A percentile compares a stretch with the other conserved stretches of the same genome.
Conservation (phyloP, 2,113 vertebrate genomes). For the Notechis scutatus region DNA sequence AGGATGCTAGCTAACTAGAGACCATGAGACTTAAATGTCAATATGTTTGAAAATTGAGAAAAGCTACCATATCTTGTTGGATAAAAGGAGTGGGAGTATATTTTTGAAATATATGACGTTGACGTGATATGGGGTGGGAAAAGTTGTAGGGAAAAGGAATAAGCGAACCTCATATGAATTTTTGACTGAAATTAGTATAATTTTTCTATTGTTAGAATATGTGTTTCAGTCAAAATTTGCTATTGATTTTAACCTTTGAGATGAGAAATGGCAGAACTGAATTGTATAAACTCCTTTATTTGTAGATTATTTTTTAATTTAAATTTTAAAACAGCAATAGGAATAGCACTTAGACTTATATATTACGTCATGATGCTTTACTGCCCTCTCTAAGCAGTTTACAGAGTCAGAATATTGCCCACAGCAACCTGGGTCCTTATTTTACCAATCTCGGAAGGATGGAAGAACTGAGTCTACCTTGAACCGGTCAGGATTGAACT, state of each 20-base stretch:
- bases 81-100: background rate
- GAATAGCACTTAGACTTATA: background rate
- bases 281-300: too few species aligned
- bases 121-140: background rate
- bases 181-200: background rate
- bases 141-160: background rate
- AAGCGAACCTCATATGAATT: background rate
- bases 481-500: background rate
- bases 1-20: background rate
- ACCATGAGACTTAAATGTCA: background rate
- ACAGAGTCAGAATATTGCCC: background rate
- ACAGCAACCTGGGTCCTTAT: background rate
- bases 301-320: background rate
- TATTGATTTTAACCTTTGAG: background rate
- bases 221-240: background rate
- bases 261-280: background rate
- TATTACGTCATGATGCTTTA: background rate
- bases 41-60: background rate
- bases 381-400: background rate
- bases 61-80: background rate
- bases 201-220: background rate
- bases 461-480: too few species aligned
- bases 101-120: background rate
- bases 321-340: background rate
- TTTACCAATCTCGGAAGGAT: too few species aligned